Evolutionary conservation across 2,888 invertebrate species (phyloP).

Genomic region (Antitype chi): DNA sequence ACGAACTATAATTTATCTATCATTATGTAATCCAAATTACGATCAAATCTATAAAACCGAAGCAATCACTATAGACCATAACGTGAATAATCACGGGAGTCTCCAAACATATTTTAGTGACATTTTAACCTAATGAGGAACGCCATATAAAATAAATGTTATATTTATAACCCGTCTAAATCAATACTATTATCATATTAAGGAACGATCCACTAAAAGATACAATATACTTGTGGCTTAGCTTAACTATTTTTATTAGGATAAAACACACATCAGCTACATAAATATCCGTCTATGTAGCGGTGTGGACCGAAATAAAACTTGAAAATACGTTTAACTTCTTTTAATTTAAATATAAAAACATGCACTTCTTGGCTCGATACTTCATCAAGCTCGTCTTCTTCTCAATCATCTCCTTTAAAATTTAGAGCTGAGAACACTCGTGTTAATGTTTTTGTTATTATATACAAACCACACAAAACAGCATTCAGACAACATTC

Average conservation of each 20-base stretch:
- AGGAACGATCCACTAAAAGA: slow-evolving; percentile 26
- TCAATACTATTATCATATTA: slow-evolving; percentile 71
- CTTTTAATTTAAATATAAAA: too few relatives aligned
- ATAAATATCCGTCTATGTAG: too few relatives aligned
- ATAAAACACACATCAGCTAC: neutral
- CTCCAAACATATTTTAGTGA: slow-evolving; percentile 57
- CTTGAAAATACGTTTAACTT: too few relatives aligned
- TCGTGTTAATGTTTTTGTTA: too few relatives aligned
- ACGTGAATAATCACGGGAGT: slow-evolving; percentile 62
- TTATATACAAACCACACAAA: too few relatives aligned
- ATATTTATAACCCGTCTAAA: slow-evolving; percentile 72
- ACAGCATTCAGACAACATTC: too few relatives aligned
- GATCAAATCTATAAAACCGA: slow-evolving; percentile 60
- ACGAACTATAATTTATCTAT: slow-evolving; percentile 8
- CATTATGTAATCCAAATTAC: slow-evolving; percentile 51
- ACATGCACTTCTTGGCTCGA: too few relatives aligned
- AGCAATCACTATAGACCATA: slow-evolving; percentile 58
- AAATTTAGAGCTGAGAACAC: too few relatives aligned
- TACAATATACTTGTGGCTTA: slow-evolving; percentile 10
- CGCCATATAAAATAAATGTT: slow-evolving; percentile 68
- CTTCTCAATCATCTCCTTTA: too few relatives aligned
- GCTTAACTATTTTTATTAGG: neutral
- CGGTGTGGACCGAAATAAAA: too few relatives aligned
- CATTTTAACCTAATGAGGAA: slow-evolving; percentile 68
- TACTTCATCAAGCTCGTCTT: too few relatives aligned